Conservation (phyloP, 2,888 invertebrate species). For the Hypomecis punctinalis region DNA sequence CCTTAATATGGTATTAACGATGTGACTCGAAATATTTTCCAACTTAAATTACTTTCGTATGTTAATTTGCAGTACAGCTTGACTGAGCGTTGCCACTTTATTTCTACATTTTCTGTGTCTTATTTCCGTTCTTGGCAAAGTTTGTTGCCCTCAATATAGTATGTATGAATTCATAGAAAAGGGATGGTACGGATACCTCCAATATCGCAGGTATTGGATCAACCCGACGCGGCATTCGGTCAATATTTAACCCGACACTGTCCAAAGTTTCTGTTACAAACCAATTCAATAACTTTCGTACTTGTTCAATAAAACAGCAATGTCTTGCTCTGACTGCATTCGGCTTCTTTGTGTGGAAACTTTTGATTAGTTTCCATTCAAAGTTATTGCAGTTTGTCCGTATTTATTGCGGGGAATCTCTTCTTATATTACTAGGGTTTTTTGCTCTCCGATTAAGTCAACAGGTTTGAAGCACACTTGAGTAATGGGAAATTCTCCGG, state of each 20-base stretch:
- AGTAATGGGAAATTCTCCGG: conserved; percentile 31
- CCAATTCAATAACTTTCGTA: conserved; percentile 63
- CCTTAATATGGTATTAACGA: conserved; percentile 34
- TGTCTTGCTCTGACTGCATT: conserved; percentile 65
- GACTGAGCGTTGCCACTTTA: conserved; percentile 31
- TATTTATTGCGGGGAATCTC: conserved; percentile 41
- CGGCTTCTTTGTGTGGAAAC: conserved; percentile 65
- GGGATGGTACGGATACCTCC: conserved; percentile 24
- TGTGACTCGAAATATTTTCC: conserved; percentile 31
- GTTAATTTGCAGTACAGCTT: conserved; percentile 30
- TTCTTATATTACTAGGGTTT: conserved; percentile 23
- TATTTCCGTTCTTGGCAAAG: conserved; percentile 18
- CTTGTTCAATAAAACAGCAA: conserved; percentile 69
- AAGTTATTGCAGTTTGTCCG: conserved; percentile 52
- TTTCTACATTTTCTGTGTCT: conserved; percentile 22
- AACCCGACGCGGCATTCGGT: conserved; percentile 44
- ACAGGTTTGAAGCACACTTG: conserved; percentile 28
- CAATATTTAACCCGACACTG: conserved; percentile 61
- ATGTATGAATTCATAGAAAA: conserved; percentile 29
- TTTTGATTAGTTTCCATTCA: conserved; percentile 72
- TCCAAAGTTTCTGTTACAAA: conserved; percentile 62
- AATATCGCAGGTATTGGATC: conserved; percentile 39
- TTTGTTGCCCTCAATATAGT: conserved; percentile 15
- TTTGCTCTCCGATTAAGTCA: conserved; percentile 25
- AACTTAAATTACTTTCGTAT: conserved; percentile 39